phyloP scores from a whole-genome alignment of 2,113 vertebrate genomes.

The Hystrix cristata region DNA sequence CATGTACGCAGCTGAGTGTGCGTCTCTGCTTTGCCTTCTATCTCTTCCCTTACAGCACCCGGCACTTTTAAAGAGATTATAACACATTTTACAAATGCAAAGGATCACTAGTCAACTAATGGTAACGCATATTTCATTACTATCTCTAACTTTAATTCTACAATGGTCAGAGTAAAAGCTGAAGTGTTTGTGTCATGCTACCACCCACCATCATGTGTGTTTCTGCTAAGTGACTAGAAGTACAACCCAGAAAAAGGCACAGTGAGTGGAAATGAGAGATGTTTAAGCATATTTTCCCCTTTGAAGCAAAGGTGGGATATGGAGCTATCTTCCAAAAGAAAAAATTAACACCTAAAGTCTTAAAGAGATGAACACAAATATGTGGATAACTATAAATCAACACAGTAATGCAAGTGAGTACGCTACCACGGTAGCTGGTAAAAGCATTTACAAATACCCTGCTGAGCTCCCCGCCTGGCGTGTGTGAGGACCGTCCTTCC shows the following conservation, averaged over 20 bases:
- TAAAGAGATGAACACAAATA: conserved; percentile 37
- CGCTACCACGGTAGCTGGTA: neutral
- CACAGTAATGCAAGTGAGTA: neutral
- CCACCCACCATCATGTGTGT: neutral
- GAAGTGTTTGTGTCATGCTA: neutral
- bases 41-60: neutral
- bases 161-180: conserved; percentile 14
- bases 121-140: conserved; percentile 9
- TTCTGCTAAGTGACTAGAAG: conserved; percentile 7
- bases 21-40: neutral
- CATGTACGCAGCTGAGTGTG: neutral
- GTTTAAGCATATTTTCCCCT: conserved; percentile 10
- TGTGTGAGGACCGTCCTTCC: neutral
- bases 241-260: neutral
- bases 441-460: neutral
- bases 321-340: conserved; percentile 24
- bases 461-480: neutral
- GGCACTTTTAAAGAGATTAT: neutral
- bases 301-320: neutral
- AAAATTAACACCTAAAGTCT: neutral
- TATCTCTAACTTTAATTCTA: conserved; percentile 33
- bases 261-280: conserved; percentile 9
- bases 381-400: neutral
- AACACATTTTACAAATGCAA: conserved; percentile 15
- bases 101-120: neutral